Conservation (phyloP, 2,113 vertebrate species). For the Echinops telfairi region DNA sequence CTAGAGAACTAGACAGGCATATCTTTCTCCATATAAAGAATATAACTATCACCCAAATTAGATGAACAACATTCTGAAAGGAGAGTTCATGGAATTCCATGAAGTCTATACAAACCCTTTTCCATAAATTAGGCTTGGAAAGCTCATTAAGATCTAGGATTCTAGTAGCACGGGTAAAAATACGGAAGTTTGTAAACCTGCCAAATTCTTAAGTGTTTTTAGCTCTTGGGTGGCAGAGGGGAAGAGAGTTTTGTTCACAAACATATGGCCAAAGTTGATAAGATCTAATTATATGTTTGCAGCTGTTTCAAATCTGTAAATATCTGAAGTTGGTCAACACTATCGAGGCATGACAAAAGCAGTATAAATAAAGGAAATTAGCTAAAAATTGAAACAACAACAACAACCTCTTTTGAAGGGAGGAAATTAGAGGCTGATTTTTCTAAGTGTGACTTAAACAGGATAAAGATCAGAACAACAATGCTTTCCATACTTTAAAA, state of each 20-base stretch:
- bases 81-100: background rate
- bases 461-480: constrained; percentile 73
- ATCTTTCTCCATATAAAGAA: too few relatives aligned
- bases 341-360: constrained; percentile 75
- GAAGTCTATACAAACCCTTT: background rate
- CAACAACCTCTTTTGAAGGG: constrained; percentile 75
- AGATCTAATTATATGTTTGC: constrained; percentile 83
- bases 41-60: background rate
- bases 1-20: too few relatives aligned
- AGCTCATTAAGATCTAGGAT: background rate
- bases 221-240: constrained; percentile 60
- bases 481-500: constrained; percentile 16
- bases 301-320: constrained; percentile 86
- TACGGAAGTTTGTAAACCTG: constrained; percentile 63
- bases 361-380: constrained; percentile 88
- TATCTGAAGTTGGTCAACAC: constrained; percentile 81
- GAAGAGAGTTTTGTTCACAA: constrained; percentile 65
- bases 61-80: constrained; percentile 3
- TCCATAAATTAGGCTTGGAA: background rate
- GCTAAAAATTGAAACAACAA: constrained; percentile 84
- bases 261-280: constrained; percentile 79
- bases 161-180: constrained; percentile 56
- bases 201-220: constrained; percentile 75
- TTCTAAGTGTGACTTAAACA: constrained; percentile 70
- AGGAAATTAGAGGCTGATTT: constrained; percentile 78